Conservation (phyloP, 1,140 invertebrate species). For the Riptortus pedestris region DNA sequence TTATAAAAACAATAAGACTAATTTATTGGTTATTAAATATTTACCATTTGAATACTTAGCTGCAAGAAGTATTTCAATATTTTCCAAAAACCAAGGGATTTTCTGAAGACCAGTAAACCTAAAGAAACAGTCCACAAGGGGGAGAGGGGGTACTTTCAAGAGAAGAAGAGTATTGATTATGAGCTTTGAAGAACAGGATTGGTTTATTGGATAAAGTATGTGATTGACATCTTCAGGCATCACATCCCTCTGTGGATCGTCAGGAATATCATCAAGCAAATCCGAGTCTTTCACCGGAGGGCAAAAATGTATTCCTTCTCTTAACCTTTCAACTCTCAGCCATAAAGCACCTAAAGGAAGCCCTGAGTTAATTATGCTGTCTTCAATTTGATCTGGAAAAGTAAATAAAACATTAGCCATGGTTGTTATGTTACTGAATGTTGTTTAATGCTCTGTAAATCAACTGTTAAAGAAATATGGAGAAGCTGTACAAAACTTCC, state of each 20-base stretch:
- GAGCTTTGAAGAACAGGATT: constrained; percentile 43
- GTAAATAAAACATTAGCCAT: constrained; percentile 20
- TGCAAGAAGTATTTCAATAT: constrained; percentile 42
- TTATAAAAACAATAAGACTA: background rate
- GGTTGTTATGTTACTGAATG: background rate
- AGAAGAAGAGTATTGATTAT: constrained; percentile 44
- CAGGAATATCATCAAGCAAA: constrained; percentile 37
- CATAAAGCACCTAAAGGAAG: constrained; percentile 55
- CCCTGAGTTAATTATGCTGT: constrained; percentile 48
- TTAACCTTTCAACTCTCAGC: constrained; percentile 50
- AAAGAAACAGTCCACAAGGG: constrained; percentile 2
- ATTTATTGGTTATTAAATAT: no score
- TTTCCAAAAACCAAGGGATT: constrained; percentile 43
- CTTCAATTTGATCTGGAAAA: constrained; percentile 46
- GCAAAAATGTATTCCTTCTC: constrained; percentile 50
- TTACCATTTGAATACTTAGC: constrained; percentile 4
- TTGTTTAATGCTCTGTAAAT: background rate
- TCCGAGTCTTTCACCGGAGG: constrained; percentile 39
- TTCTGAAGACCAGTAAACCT: constrained; percentile 37
- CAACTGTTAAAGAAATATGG: background rate
- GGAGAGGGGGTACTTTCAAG: constrained; percentile 39
- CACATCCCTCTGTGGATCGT: constrained; percentile 48
- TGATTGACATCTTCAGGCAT: constrained; percentile 50
- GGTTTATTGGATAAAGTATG: constrained; percentile 50
- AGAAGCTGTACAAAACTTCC: background rate